Evolutionary conservation across 2,113 vertebrate genomes (phyloP).

Genomic region (Microtus montanus): DNA sequence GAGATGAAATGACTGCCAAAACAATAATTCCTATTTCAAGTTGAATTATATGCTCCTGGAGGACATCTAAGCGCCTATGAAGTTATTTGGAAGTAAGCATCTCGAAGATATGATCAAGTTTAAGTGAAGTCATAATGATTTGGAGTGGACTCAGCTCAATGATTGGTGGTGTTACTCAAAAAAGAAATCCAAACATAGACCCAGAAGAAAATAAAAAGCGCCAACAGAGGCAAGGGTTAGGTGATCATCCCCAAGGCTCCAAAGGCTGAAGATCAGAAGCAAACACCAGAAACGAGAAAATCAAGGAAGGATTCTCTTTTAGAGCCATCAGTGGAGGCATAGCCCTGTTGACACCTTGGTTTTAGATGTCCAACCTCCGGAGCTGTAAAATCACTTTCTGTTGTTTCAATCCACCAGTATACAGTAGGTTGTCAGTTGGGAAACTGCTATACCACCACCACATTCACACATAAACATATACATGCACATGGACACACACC

Average conservation of each 20-base stretch:
- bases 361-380: not conserved
- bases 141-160: not conserved
- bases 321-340: not conserved
- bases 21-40: not conserved
- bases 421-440: not conserved
- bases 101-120: not conserved
- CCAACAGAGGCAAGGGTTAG: not conserved
- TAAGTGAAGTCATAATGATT: not conserved
- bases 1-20: not conserved
- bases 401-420: not conserved
- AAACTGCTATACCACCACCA: fast-evolving
- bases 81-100: not conserved
- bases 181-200: not conserved
- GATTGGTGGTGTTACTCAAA: not conserved
- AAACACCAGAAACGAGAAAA: not conserved
- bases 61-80: not conserved
- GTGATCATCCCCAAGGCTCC: not conserved
- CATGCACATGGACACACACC: not conserved
- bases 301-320: not conserved
- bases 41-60: not conserved
- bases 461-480: not conserved
- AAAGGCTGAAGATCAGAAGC: not conserved
- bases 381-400: not conserved
- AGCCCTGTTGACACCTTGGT: not conserved
- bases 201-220: not conserved